phyloP scores from a whole-genome alignment of 1,140 invertebrate genomes.

The Rhizoglyphus robini region DNA sequence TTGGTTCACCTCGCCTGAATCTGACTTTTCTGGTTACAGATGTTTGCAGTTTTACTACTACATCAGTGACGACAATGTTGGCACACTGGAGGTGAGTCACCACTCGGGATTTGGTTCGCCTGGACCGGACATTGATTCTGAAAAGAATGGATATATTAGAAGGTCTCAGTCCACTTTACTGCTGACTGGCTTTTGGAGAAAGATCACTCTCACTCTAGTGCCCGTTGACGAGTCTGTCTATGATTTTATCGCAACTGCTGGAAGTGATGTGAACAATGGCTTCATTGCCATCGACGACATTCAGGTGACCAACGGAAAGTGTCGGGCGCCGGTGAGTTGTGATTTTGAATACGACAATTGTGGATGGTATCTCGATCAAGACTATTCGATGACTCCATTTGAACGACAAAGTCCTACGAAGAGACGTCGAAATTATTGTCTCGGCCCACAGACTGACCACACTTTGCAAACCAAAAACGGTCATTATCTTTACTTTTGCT shows the following conservation, averaged over 20 bases:
- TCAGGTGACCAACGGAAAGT: slow-evolving; percentile 20
- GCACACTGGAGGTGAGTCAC: slow-evolving; percentile 23
- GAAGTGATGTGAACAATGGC: slow-evolving; percentile 18
- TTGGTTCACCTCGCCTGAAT: slow-evolving; percentile 20
- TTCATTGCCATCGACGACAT: slow-evolving; percentile 26
- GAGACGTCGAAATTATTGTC: slow-evolving; percentile 13
- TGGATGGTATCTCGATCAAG: slow-evolving; percentile 22
- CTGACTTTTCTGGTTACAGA: slow-evolving; percentile 22
- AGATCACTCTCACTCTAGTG: slow-evolving; percentile 18
- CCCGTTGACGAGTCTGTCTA: slow-evolving; percentile 21
- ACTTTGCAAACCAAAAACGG: slow-evolving; percentile 19
- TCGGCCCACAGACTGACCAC: slow-evolving; percentile 23
- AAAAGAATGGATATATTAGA: not conserved
- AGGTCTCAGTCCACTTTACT: not conserved
- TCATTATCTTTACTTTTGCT: slow-evolving; percentile 25
- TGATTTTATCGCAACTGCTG: slow-evolving; percentile 21
- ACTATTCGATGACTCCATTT: slow-evolving; percentile 4
- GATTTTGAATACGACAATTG: slow-evolving; percentile 25
- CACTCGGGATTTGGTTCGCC: slow-evolving; percentile 20
- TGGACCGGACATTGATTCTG: slow-evolving; percentile 18
- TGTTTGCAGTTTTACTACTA: slow-evolving; percentile 32
- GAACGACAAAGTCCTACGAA: slow-evolving; percentile 17
- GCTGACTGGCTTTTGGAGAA: slow-evolving; percentile 17
- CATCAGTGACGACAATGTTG: slow-evolving; percentile 32
- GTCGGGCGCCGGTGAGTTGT: slow-evolving; percentile 22